Evolutionary conservation across 2,888 invertebrate genomes (phyloP), one percentile per base, ranked within the genome.

Genomic region (Drosophila mimetica): DNA sequence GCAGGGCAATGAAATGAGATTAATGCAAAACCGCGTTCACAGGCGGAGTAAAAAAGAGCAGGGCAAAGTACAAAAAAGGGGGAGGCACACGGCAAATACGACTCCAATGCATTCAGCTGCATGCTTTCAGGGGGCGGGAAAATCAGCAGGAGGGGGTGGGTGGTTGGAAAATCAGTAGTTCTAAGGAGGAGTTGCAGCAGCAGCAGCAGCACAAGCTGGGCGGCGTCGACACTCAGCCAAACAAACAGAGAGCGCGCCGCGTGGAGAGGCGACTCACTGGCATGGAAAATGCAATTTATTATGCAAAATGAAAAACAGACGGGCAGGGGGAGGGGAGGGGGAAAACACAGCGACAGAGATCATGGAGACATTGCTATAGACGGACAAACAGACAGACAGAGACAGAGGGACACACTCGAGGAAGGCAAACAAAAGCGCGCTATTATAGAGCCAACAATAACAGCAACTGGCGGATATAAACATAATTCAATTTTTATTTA

Each of bases 231-330:
- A 57, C 74, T 58, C 59, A 55, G 74, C 36, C 75, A 69, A 69
- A 61, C 73, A 67, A 63, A 69, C 59, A 22, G 53, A 59, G 55
- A 44, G 20, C 9, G 20, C 9, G 53, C 22, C 20, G 30, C 39
- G 7, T 22, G 48, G 32, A 44, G 47, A 37, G 47, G 55, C 65
- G 53, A 73, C 44, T 77, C 83, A 85, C 69, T 88, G 86, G 78
- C 81, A 81, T 79, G 77, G 89, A 86, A 86, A 89, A 89, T 89
- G 82, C 76, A 89, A 89, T 89, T 89, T 89, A 89, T 89, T 90
- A 89, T 88, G 83, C 78, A 81, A 84, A 86, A 82, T 79, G 70
- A 79, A 82, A 87, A 86, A 81, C 84, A 86, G 81, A 75, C 65
- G 65, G 65, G 30, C 44, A 39, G 28, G 57, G 47, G 32, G 53